Evolutionary conservation across 2,113 vertebrate species (phyloP).

Genomic region (Paramisgurnus dabryanus): DNA sequence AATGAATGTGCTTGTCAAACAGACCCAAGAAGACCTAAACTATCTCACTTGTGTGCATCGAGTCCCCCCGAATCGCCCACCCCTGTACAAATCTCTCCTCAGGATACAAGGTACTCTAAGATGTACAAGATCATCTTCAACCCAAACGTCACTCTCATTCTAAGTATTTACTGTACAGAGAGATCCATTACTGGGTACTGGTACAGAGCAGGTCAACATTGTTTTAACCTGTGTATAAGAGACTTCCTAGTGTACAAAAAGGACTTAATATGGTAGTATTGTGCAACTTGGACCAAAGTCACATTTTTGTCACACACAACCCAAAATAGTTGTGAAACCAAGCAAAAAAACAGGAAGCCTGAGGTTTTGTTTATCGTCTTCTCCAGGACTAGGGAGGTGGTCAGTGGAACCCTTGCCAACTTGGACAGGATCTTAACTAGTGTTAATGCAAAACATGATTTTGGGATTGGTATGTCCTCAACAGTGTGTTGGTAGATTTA

Average conservation of each 20-base stretch:
- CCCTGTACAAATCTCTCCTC: no score
- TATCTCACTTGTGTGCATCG: no score
- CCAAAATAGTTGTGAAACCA: not conserved
- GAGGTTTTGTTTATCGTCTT: slow-evolving; percentile 9
- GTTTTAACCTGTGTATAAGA: no score
- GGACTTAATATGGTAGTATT: not conserved
- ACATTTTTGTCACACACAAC: not conserved
- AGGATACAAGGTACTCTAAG: no score
- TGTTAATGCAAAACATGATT: not conserved
- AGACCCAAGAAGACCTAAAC: no score
- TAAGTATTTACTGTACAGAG: no score
- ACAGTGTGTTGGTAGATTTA: not conserved
- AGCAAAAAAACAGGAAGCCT: slow-evolving; percentile 40
- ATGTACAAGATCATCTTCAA: no score
- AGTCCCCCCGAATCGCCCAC: no score
- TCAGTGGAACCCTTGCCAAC: slow-evolving; percentile 1
- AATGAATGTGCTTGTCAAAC: no score
- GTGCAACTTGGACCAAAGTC: not conserved
- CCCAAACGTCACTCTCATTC: not conserved
- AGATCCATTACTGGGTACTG: no score
- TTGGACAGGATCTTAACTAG: not conserved
- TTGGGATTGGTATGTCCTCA: not conserved
- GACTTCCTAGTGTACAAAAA: not conserved
- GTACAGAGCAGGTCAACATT: not conserved
- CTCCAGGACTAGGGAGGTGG: not conserved